Base-by-base conservation (phyloP, 2,113 vertebrate genomes). In the Etheostoma spectabile region DNA sequence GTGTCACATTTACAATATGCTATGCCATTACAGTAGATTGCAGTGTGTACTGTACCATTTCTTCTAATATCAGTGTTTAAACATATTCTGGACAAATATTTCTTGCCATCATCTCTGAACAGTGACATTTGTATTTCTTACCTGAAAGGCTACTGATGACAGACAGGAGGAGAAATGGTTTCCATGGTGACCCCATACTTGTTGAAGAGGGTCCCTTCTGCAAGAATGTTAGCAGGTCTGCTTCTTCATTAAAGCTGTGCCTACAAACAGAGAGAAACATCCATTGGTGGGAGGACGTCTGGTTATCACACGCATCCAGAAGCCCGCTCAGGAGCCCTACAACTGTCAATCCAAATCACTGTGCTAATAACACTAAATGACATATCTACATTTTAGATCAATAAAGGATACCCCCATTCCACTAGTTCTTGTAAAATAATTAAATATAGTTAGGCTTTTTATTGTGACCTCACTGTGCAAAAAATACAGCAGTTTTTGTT, bases 121-220 rank as follows among this genome's bases (percentile, higher is more conserved):
- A 48, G 8, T 1, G 48, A n/a, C 19, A 22, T 70, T 70, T 59
- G 19, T 80, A 70, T 88, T 46, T 88, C 93, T 93, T 97, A 99
- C 98, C 98, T 97, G 97, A 97, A 95, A 98, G 95, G 94, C 92
- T 96, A 84, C 94, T 95, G 90, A 96, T 94, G 93, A 97, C 82
- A 90, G 97, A 97, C 92, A 99, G 94, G 90, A 97, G 89, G 57
- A 98, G 94, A 93, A 97, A 91, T 78, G 96, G 93, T 98, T 96
- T 97, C 98, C 97, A 97, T 94, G 95, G 96, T 92, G 95, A 97
- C 96, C 94, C 95, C 98, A 99, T 99, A 88, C 87, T 97, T 93
- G 91, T 92, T 93, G 79, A 59, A 92, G 84, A 94, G 95, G 94
- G 93, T 94, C 93, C 91, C 90, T 91, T 92, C 91, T 90, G 89